Evolutionary conservation across 2,113 vertebrate species (phyloP).

Genomic region (Cygnus atratus): DNA sequence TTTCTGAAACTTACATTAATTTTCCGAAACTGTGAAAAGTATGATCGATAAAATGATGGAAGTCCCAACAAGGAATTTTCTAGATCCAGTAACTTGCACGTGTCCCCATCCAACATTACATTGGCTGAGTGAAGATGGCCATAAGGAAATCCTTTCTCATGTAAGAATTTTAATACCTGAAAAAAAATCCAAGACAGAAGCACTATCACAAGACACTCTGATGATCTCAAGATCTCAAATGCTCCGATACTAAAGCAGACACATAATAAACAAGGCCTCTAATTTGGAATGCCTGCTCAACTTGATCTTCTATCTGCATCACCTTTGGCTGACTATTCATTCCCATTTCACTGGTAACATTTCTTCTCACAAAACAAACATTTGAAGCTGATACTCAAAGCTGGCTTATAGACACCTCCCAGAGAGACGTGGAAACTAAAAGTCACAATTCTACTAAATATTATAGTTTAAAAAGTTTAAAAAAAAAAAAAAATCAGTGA

Average conservation of each 20-base stretch:
- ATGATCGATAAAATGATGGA: conserved; percentile 87
- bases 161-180: conserved; percentile 91
- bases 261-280: neutral
- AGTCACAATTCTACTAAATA: neutral
- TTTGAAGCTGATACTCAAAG: neutral
- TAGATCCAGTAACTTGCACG: conserved; percentile 89
- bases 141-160: conserved; percentile 89
- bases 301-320: neutral
- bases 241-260: neutral
- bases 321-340: neutral
- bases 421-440: neutral
- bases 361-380: neutral
- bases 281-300: neutral
- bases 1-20: conserved; percentile 85
- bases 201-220: neutral
- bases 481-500: neutral
- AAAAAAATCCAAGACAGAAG: neutral
- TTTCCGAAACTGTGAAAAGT: conserved; percentile 91
- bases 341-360: neutral
- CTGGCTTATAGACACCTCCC: neutral
- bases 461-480: neutral
- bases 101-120: conserved; percentile 87
- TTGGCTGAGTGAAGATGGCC: conserved; percentile 94
- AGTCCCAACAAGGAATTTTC: conserved; percentile 94
- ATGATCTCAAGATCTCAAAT: neutral